Conservation (phyloP, 2,888 invertebrate genomes). For the Ptychoptera albimana region DNA sequence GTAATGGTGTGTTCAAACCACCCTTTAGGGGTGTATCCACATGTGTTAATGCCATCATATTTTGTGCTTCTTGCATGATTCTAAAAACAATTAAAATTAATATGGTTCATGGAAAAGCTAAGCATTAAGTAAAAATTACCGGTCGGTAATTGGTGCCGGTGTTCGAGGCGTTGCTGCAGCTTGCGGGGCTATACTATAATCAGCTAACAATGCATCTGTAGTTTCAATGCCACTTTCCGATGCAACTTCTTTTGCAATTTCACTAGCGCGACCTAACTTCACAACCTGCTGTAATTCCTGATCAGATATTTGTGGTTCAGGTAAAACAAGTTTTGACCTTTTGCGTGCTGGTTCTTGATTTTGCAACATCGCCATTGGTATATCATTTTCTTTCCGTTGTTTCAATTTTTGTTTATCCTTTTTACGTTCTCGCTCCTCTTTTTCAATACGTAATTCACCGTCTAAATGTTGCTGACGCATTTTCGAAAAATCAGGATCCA, state of each 20-base stretch:
- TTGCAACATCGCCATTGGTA: conserved; percentile 76
- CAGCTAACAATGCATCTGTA: conserved; percentile 76
- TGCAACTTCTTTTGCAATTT: conserved; percentile 77
- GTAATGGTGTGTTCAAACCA: conserved; percentile 85
- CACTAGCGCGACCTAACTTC: conserved; percentile 79
- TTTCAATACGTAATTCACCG: conserved; percentile 77
- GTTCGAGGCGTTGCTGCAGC: conserved; percentile 67
- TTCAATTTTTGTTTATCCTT: conserved; percentile 94
- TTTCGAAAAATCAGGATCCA: conserved; percentile 77
- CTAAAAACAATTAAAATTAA: conserved; percentile 19
- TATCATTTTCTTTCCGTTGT: conserved; percentile 89
- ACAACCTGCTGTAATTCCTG: conserved; percentile 80
- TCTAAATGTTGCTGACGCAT: conserved; percentile 86
- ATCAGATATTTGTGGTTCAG: conserved; percentile 94
- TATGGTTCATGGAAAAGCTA: not conserved
- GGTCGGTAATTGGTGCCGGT: conserved; percentile 69
- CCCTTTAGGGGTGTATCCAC: conserved; percentile 96
- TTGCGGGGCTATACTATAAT: conserved; percentile 69
- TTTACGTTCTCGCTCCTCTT: conserved; percentile 82
- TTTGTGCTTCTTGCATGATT: conserved; percentile 88
- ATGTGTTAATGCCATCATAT: conserved; percentile 94
- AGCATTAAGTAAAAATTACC: conserved; percentile 34
- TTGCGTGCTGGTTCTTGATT: conserved; percentile 82
- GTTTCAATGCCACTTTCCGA: conserved; percentile 59
- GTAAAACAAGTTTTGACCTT: conserved; percentile 87